Evolutionary conservation across 2,888 invertebrate species (phyloP), one percentile per base, ranked within the genome.

Genomic region (Calameuta idolon): DNA sequence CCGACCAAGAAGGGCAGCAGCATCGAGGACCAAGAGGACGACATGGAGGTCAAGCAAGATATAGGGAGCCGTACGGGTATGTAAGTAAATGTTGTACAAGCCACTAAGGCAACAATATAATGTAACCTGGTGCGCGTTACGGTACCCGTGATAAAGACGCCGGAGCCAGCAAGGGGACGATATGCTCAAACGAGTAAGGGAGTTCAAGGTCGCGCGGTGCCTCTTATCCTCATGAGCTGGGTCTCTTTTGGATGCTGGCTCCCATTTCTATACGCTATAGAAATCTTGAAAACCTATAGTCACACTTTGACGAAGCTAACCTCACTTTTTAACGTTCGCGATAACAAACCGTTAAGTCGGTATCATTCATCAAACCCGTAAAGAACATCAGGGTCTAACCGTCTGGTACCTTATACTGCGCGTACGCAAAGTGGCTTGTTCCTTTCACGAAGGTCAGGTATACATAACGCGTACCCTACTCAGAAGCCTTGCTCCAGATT

Each of bases 401-500:
- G 15, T 40, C 15, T 1, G 15, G 40, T 40, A 37, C 37, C 37
- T 37, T 12, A 40, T 15, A 40, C 15, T 40, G 40, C 15, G 15
- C 40, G 40, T 40, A 40, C 40, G 40, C 40, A 15, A 40, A 40
- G 40, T 40, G 12, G 37, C 12, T 3, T 34, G 74, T 31, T 34
- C n/a, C 74, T 35, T n/a, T 15, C 34, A 31, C 78, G 78, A 78
- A 78, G 78, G 78, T 75, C 71, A 74, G 33, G 55, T 35, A 34
- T 69, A 34, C 69, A 11, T 34, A n/a, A 4, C 74, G 34, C 40
- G 55, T n/a, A 23, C 30, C 33, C 12, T 12, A 23, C 30, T 23
- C 30, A 34, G 69, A 69, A 75, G 37, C 75, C 78, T 78, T 75
- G 78, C 78, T 78, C 78, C 75, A 78, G 78, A 78, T 78, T 3